These are phyloP conservation scores for Mustela nigripes DNA, from an alignment of 2,113 vertebrate species.

Conservation along the genomic window DNA sequence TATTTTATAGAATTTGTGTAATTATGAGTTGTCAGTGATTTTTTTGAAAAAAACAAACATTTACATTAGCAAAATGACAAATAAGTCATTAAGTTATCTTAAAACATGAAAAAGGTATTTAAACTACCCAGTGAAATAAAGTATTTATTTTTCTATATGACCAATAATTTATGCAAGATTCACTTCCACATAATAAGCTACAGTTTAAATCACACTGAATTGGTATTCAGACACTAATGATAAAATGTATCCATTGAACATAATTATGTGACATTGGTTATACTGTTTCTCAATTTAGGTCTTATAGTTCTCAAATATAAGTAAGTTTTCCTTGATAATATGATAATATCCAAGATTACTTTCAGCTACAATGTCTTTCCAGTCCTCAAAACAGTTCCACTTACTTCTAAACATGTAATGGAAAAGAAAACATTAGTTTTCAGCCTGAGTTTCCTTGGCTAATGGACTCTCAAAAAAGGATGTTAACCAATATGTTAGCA, in stretches of 20 bases:
- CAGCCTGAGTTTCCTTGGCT: constrained; percentile 29
- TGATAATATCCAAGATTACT: neutral
- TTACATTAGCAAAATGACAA: neutral
- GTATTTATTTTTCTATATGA: neutral
- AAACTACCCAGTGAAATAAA: neutral
- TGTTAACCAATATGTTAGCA: neutral
- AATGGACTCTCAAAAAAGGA: constrained; percentile 55
- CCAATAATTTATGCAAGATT: neutral
- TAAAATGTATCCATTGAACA: neutral
- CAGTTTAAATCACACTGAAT: neutral
- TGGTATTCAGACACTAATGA: neutral
- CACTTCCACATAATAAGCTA: neutral
- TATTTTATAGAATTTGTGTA: neutral
- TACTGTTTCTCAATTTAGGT: neutral
- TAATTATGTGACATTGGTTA: neutral
- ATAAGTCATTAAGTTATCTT: neutral
- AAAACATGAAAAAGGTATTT: neutral
- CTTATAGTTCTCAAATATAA: neutral
- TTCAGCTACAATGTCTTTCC: neutral
- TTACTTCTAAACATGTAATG: neutral
- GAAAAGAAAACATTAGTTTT: constrained; percentile 32
- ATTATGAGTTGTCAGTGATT: neutral
- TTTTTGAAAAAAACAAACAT: neutral
- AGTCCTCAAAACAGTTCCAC: neutral
- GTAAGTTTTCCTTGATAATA: neutral